A percentile compares a stretch with the other conserved stretches of the same genome.
Conservation (phyloP, 2,113 vertebrate species). For the Ageneiosus marmoratus region DNA sequence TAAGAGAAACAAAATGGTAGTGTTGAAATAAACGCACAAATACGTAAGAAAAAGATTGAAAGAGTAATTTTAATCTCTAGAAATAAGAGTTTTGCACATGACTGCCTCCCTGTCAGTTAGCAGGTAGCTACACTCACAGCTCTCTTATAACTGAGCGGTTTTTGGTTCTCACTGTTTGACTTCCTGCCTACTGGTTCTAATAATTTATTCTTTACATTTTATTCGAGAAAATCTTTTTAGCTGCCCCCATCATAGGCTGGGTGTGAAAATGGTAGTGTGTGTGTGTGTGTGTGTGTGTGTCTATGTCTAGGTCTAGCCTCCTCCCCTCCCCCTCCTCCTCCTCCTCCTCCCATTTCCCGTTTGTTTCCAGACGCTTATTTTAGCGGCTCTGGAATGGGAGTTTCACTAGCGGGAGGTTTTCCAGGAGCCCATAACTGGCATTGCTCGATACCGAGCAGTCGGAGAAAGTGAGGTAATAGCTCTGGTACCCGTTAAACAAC, state of each 20-base stretch:
- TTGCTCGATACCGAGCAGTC: neutral
- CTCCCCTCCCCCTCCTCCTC: constrained; percentile 16
- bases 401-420: neutral
- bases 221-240: neutral
- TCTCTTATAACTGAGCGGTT: too few relatives aligned
- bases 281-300: neutral
- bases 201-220: neutral
- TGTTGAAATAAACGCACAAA: neutral
- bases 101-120: neutral
- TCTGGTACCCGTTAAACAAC: neutral
- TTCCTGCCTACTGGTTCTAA: neutral
- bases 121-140: neutral
- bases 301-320: neutral
- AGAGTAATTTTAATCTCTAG: neutral
- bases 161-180: neutral
- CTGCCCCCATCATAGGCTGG: neutral
- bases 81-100: neutral
- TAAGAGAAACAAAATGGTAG: neutral
- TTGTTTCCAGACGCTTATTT: neutral
- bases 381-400: neutral
- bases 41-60: neutral
- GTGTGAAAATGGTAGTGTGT: neutral
- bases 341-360: constrained; percentile 39
- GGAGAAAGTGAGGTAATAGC: neutral
- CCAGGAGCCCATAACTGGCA: neutral